Percentiles rank a stretch among this genome's conserved stretches.
phyloP scores from a whole-genome alignment of 2,888 invertebrate species.

The Protodeltote pygarga region DNA sequence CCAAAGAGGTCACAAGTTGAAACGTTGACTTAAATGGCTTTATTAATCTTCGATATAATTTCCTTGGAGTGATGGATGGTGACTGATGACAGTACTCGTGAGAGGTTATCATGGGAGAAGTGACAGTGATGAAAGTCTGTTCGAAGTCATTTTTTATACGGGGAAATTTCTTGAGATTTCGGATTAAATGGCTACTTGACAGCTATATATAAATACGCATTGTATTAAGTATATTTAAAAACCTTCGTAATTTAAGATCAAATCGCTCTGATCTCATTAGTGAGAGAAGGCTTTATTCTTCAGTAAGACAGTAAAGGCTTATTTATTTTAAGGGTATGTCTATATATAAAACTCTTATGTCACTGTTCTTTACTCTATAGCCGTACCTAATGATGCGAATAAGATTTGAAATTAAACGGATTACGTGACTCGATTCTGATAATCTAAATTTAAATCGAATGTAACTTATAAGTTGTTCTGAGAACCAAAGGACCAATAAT shows the following conservation, averaged over 20 bases:
- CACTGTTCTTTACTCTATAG: background rate
- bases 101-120: conserved; percentile 58
- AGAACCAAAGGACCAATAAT: conserved; percentile 1
- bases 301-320: too few species aligned
- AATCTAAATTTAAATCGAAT: too few species aligned
- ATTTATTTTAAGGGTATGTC: too few species aligned
- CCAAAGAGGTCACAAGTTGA: conserved; percentile 38
- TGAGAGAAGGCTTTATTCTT: too few species aligned
- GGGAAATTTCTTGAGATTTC: conserved; percentile 8
- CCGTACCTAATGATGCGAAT: conserved; percentile 42
- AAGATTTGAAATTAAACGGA: conserved; percentile 46
- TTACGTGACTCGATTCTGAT: conserved; percentile 45
- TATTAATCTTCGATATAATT: conserved; percentile 79
- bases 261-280: too few species aligned
- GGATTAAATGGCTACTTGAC: background rate
- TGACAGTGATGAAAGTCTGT: conserved; percentile 43
- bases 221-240: too few species aligned
- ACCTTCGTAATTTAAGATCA: too few species aligned
- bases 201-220: too few species aligned
- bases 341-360: conserved; percentile 5
- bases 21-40: conserved; percentile 63
- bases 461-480: conserved; percentile 36
- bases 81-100: conserved; percentile 60
- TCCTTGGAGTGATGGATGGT: conserved; percentile 75
- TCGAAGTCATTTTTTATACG: conserved; percentile 15